Evolutionary conservation across 2,888 invertebrate genomes (phyloP).

Genomic region (Abrostola tripartita): DNA sequence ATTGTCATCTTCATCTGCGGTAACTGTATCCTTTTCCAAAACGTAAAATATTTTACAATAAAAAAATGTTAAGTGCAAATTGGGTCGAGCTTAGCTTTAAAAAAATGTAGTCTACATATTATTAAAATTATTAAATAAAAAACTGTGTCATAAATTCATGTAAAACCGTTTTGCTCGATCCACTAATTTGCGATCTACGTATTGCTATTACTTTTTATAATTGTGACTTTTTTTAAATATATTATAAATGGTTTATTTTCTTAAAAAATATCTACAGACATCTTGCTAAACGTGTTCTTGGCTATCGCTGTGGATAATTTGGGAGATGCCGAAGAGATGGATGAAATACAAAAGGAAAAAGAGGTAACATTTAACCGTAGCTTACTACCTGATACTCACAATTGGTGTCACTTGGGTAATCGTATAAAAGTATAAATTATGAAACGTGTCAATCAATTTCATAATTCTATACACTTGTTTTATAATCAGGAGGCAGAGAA

Average conservation of each 20-base stretch:
- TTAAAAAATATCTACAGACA: slow-evolving; percentile 89
- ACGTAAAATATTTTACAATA: too few relatives aligned
- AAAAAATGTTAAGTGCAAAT: too few relatives aligned
- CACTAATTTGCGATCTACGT: too few relatives aligned
- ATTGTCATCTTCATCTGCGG: slow-evolving; percentile 99
- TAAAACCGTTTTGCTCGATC: too few relatives aligned
- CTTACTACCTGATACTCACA: background rate
- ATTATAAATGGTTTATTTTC: slow-evolving; percentile 35
- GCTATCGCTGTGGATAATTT: slow-evolving; percentile 99
- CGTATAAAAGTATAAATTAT: too few relatives aligned
- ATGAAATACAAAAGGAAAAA: slow-evolving; percentile 97
- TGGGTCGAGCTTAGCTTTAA: background rate
- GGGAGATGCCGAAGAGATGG: slow-evolving; percentile 99
- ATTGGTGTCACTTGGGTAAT: background rate
- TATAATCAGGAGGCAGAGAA: slow-evolving; percentile 73
- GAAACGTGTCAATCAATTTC: too few relatives aligned
- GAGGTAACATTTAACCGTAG: slow-evolving; percentile 81
- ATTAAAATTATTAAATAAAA: too few relatives aligned
- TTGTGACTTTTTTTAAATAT: background rate
- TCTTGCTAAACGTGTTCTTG: slow-evolving; percentile 99
- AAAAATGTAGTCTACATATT: too few relatives aligned
- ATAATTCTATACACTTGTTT: too few relatives aligned
- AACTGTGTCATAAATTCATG: too few relatives aligned
- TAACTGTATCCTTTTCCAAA: slow-evolving; percentile 95
- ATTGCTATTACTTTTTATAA: too few relatives aligned